These are phyloP conservation scores for Bungarus multicinctus DNA, from an alignment of 2,113 vertebrate species.

Conservation along the genomic window DNA sequence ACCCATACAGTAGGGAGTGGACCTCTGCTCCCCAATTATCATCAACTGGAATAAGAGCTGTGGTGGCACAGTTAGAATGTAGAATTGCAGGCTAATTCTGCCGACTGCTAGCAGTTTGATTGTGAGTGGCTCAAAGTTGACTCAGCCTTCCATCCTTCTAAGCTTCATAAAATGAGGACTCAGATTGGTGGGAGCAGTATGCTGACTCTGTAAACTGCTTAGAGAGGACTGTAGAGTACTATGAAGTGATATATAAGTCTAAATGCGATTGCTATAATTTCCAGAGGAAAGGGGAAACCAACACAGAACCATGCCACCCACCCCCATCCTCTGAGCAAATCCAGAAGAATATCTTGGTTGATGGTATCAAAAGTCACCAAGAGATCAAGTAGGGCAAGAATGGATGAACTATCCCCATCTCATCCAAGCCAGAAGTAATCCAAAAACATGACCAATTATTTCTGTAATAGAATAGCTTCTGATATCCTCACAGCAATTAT, in stretches of 20 bases:
- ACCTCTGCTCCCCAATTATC: neutral
- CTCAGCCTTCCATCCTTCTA: neutral
- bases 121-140: neutral
- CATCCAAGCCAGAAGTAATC: neutral
- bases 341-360: neutral
- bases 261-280: neutral
- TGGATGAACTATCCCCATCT: neutral
- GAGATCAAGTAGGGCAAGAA: neutral
- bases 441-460: neutral
- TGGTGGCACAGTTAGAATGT: neutral
- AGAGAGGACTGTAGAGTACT: neutral
- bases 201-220: neutral
- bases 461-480: neutral
- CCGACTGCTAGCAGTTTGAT: neutral
- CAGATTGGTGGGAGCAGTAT: neutral
- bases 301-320: neutral
- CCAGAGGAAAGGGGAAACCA: neutral
- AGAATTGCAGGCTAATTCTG: neutral
- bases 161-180: neutral
- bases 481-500: neutral
- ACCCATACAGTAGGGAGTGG: too few species aligned
- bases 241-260: neutral
- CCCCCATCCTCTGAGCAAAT: neutral
- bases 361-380: neutral
- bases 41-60: neutral